Conservation (phyloP, 2,113 vertebrate genomes). For the Proteles cristata region DNA sequence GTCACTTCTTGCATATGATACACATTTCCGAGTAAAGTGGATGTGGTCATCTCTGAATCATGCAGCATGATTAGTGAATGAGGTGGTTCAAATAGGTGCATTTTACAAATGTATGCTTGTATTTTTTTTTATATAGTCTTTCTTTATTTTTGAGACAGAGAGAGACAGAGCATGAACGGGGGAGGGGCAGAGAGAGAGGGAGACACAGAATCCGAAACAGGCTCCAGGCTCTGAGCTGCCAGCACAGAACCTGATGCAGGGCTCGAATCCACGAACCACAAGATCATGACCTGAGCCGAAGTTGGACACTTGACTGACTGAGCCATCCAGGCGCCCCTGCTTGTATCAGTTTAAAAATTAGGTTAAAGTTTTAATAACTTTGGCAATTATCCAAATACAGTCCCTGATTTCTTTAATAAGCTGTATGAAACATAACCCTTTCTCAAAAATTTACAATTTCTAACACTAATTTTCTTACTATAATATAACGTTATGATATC, state of each 20-base stretch:
- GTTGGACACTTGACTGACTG: too few species aligned
- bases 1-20: too few species aligned
- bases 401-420: background rate
- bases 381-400: background rate
- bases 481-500: background rate
- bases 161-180: too few species aligned
- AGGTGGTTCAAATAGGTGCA: background rate
- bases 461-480: background rate
- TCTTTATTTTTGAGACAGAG: too few species aligned
- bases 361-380: background rate
- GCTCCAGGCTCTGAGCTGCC: too few species aligned
- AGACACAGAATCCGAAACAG: too few species aligned
- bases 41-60: background rate
- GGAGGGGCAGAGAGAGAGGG: too few species aligned
- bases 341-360: background rate
- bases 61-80: background rate
- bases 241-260: too few species aligned
- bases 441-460: background rate
- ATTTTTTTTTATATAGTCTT: background rate
- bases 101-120: background rate
- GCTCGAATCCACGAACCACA: too few species aligned
- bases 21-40: background rate
- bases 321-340: background rate
- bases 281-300: too few species aligned
- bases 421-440: background rate